Evolutionary conservation across 2,888 invertebrate species (phyloP), one percentile per base, ranked within the genome.

Genomic region (Colletes collaris): DNA sequence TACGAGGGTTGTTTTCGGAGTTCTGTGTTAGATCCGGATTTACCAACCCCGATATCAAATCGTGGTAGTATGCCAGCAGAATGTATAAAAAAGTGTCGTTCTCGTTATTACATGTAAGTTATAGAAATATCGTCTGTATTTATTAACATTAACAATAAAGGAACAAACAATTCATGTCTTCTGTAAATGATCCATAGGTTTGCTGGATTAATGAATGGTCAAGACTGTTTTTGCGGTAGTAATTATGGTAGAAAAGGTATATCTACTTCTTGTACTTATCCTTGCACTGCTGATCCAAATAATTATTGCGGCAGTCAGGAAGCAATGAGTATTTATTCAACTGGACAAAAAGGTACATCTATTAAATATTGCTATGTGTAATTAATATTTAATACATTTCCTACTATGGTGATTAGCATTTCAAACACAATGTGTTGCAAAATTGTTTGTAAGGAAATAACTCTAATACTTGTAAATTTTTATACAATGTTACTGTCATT

Each of bases 261-360:
- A 1, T 92, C 93, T 0, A 78, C 82, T 52, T 88, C 86, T 35
- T 96, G 96, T 87, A 93, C 93, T 81, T 94, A 93, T 11, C 93
- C 94, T 0, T 97, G 97, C 85, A 93, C 94, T 7, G 94, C 94
- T 73, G 95, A 96, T 89, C 94, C 94, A 49, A 93, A 93, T 0
- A 94, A 95, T 87, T 94, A 94, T 77, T 97, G 97, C 89, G 97
- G 97, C 0, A 96, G 96, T 0, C 93, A 94, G 0, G 94, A 94
- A 44, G 95, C 95, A 0, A 95, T 95, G 71, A 96, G 95, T 85
- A 95, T 96, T 46, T 97, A 96, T 88, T 95, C 95, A 56, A 96
- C 96, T 0, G 95, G 95, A 19, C 92, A 94, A 78, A 92, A 90
- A 90, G 93, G 93, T 93, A 84, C 8, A 16, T 37, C 27, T 16